Conservation (phyloP, 2,797 vertebrate species). For the Microtus obscurus region DNA sequence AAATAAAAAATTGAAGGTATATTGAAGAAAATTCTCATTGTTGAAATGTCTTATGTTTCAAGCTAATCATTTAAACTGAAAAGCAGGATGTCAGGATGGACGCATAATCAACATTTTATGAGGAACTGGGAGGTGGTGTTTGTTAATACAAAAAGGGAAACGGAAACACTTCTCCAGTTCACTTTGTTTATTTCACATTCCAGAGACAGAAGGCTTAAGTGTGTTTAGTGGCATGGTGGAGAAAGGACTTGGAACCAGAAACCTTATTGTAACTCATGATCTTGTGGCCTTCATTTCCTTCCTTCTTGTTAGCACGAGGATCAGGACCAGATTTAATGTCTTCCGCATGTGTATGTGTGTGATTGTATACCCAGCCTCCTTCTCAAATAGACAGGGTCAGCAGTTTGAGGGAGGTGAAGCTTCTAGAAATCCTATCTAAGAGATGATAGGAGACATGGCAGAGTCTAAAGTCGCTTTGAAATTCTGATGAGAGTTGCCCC, state of each 20-base stretch:
- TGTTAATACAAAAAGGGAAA: conserved; percentile 63
- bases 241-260: neutral
- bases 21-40: conserved; percentile 76
- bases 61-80: conserved; percentile 74
- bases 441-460: accelerated
- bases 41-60: conserved; percentile 72
- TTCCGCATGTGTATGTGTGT: neutral
- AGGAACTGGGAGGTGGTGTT: conserved; percentile 60
- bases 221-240: neutral
- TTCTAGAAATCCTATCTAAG: neutral
- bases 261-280: neutral
- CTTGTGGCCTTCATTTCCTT: neutral
- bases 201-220: neutral
- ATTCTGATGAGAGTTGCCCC: neutral
- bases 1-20: conserved; percentile 84
- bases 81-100: conserved; percentile 61
- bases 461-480: neutral
- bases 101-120: conserved; percentile 82
- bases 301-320: neutral
- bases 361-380: neutral
- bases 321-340: neutral
- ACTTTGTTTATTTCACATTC: conserved; percentile 2
- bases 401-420: neutral
- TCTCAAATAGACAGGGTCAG: neutral
- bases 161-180: conserved; percentile 3